A percentile compares a stretch with the other conserved stretches of the same genome.
phyloP scores from a whole-genome alignment of 1,140 invertebrate genomes.

The Chionoecetes opilio region DNA sequence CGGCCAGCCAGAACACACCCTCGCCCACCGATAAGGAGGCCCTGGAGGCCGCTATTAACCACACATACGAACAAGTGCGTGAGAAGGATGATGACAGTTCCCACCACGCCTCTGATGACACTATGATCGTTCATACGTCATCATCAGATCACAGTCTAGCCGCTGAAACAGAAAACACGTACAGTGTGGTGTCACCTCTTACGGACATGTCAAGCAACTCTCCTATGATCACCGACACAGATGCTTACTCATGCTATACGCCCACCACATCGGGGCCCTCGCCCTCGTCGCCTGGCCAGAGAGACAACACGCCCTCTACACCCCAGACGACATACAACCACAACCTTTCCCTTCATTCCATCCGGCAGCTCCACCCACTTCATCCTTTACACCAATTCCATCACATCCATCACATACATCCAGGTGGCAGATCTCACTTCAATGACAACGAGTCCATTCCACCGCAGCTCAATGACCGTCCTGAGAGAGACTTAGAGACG shows the following conservation, averaged over 20 bases:
- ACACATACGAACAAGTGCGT: slow-evolving; percentile 80
- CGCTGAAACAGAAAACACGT: slow-evolving; percentile 80
- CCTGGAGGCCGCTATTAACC: slow-evolving; percentile 66
- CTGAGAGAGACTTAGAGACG: slow-evolving; percentile 47
- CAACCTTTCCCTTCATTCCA: slow-evolving; percentile 62
- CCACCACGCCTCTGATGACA: slow-evolving; percentile 81
- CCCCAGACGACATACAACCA: slow-evolving; percentile 69
- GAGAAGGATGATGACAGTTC: slow-evolving; percentile 77
- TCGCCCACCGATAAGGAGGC: slow-evolving; percentile 72
- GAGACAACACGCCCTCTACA: slow-evolving; percentile 59
- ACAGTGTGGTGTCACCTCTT: slow-evolving; percentile 79
- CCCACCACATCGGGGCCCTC: slow-evolving; percentile 67
- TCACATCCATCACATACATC: slow-evolving; percentile 66
- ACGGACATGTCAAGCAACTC: slow-evolving; percentile 79
- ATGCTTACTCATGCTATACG: slow-evolving; percentile 78
- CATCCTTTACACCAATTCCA: slow-evolving; percentile 68
- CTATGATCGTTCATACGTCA: slow-evolving; percentile 81
- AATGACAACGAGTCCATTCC: slow-evolving; percentile 68
- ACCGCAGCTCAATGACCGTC: slow-evolving; percentile 6
- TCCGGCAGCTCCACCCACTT: slow-evolving; percentile 67
- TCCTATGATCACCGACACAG: slow-evolving; percentile 79
- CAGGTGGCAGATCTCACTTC: slow-evolving; percentile 38
- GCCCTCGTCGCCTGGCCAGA: slow-evolving; percentile 61
- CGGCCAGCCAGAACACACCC: slow-evolving; percentile 78
- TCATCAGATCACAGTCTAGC: slow-evolving; percentile 79